phyloP scores from a whole-genome alignment of 2,113 vertebrate species.

The Gasterosteus nipponicus region DNA sequence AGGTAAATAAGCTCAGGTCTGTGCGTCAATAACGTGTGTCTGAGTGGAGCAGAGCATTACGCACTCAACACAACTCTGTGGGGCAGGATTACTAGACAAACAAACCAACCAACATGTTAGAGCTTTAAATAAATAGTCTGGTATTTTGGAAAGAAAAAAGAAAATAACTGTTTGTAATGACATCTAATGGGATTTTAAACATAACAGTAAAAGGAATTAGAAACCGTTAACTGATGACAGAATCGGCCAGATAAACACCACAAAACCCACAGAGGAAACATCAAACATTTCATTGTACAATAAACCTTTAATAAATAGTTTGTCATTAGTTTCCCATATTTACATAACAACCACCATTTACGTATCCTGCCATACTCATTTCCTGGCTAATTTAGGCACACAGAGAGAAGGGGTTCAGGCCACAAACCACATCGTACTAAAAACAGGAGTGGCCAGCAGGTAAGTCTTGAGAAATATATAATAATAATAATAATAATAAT shows the following conservation, averaged over 20 bases:
- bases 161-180: constrained; percentile 6
- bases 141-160: constrained; percentile 1
- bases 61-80: neutral
- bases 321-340: constrained; percentile 84
- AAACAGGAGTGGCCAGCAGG: constrained; percentile 75
- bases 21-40: constrained; percentile 12
- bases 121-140: constrained; percentile 11
- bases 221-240: neutral
- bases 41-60: constrained; percentile 16
- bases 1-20: constrained; percentile 36
- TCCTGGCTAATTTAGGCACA: constrained; percentile 83
- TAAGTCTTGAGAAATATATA: constrained; percentile 66
- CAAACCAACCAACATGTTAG: neutral
- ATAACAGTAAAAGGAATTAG: neutral
- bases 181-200: constrained; percentile 15
- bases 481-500: constrained; percentile 52
- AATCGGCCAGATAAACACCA: neutral
- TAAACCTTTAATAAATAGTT: constrained; percentile 88
- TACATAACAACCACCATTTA: constrained; percentile 80
- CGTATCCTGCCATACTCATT: constrained; percentile 73
- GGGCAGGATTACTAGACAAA: constrained; percentile 23
- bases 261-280: constrained; percentile 40
- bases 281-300: constrained; percentile 76
- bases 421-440: constrained; percentile 75
- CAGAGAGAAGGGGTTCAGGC: constrained; percentile 71